These are phyloP conservation scores for Mobula hypostoma DNA, from an alignment of 2,113 vertebrate species.

Conservation along the genomic window DNA sequence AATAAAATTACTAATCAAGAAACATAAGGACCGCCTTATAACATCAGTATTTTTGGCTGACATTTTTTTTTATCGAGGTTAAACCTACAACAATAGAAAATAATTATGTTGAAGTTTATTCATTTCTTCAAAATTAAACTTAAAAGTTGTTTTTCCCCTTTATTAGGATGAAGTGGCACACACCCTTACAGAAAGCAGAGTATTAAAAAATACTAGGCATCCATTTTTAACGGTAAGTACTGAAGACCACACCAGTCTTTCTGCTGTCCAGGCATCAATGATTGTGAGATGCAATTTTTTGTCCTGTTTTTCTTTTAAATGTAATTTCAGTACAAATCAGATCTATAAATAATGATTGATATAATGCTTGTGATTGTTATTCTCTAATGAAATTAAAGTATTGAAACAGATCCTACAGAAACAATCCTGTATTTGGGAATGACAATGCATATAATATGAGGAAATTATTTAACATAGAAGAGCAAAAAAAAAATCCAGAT, in stretches of 20 bases:
- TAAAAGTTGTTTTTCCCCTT: slow-evolving; percentile 44
- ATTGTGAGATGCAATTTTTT: not conserved
- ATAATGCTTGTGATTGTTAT: not conserved
- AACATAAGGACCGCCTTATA: not conserved
- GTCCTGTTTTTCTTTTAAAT: not conserved
- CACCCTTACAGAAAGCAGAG: slow-evolving; percentile 93
- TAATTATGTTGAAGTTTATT: not conserved
- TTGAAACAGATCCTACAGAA: not conserved
- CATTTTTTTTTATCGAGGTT: not conserved
- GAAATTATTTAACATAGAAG: too few species aligned
- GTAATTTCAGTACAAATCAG: not conserved
- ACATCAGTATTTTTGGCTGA: not conserved
- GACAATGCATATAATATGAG: not conserved
- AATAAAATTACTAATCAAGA: too few species aligned
- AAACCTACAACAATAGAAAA: not conserved
- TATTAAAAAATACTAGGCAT: slow-evolving; percentile 91
- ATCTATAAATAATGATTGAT: not conserved
- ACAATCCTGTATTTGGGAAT: not conserved
- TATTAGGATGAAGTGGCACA: slow-evolving; percentile 93
- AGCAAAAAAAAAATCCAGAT: too few species aligned
- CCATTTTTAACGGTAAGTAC: slow-evolving; percentile 93
- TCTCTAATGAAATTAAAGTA: not conserved
- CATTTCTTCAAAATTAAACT: not conserved
- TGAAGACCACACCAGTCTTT: not conserved
- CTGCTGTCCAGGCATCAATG: not conserved